Conservation (phyloP, 2,888 invertebrate species). For the Callyntrura guangdongensis region DNA sequence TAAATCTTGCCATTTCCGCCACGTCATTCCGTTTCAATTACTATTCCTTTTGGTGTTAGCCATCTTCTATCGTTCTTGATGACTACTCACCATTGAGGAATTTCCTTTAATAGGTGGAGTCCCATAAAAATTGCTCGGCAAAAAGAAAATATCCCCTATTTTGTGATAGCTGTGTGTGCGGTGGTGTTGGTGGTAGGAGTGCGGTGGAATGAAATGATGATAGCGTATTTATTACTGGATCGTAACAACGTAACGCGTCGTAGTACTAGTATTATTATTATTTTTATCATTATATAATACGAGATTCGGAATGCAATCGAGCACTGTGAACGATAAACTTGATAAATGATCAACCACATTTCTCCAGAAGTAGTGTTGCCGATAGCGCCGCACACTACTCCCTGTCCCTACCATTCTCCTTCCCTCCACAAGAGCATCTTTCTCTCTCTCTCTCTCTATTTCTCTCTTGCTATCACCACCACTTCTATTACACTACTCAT, state of each 20-base stretch:
- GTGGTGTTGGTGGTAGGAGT: not conserved
- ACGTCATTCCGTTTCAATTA: not conserved
- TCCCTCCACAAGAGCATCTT: not conserved
- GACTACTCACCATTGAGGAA: slow-evolving; percentile 34
- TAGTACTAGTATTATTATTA: not conserved
- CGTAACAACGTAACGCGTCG: not conserved
- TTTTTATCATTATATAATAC: slow-evolving; percentile 3
- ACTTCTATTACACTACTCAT: not conserved
- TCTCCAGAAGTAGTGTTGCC: slow-evolving; percentile 25
- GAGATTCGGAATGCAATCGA: slow-evolving; percentile 63
- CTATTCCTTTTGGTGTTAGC: too few relatives aligned
- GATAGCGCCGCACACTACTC: not conserved
- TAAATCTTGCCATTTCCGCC: not conserved
- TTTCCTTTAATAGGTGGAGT: slow-evolving; percentile 52
- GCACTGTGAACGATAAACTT: slow-evolving; percentile 68
- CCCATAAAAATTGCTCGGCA: slow-evolving; percentile 34
- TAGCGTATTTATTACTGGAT: not conserved
- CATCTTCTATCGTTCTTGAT: not conserved
- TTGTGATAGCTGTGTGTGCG: too few relatives aligned
- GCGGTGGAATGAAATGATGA: not conserved
- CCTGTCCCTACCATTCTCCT: not conserved
- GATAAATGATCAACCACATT: slow-evolving; percentile 68
- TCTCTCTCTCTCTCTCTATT: too few relatives aligned
- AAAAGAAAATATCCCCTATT: not conserved
- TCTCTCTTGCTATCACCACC: not conserved